Evolutionary conservation across 2,113 vertebrate genomes (phyloP).

Genomic region (Antechinus flavipes): DNA sequence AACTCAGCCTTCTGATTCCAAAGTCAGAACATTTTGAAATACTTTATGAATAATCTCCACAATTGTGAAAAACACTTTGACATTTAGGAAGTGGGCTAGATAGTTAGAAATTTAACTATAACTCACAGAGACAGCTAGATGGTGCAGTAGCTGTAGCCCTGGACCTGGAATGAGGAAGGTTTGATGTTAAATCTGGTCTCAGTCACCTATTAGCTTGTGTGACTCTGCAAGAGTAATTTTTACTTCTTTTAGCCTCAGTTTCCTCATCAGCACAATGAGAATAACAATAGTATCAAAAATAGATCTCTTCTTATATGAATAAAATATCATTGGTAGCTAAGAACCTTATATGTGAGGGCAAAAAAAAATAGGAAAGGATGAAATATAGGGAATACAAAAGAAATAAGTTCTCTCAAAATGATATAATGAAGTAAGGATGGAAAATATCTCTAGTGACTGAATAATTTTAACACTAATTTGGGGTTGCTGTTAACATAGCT

Average conservation of each 20-base stretch:
- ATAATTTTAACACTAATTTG: not conserved
- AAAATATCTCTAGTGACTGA: not conserved
- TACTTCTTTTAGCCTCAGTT: not conserved
- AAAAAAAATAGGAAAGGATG: not conserved
- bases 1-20: slow-evolving; percentile 17
- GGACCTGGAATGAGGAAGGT: not conserved
- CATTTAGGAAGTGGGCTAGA: slow-evolving; percentile 25
- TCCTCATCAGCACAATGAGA: not conserved
- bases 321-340: not conserved
- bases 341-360: not conserved
- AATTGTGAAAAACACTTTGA: slow-evolving; percentile 20
- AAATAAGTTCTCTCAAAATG: not conserved
- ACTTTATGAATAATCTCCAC: slow-evolving; percentile 1
- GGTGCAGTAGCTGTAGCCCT: not conserved
- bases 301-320: not conserved
- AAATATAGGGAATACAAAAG: not conserved
- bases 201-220: not conserved
- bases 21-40: not conserved
- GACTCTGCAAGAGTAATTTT: not conserved
- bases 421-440: not conserved
- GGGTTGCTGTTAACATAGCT: not conserved
- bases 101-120: not conserved
- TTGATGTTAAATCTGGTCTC: not conserved
- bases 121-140: not conserved
- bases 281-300: not conserved